A percentile compares a stretch with the other conserved stretches of the same genome.
Conservation (phyloP, 1,140 invertebrate genomes). For the Drosophila gunungcola region DNA sequence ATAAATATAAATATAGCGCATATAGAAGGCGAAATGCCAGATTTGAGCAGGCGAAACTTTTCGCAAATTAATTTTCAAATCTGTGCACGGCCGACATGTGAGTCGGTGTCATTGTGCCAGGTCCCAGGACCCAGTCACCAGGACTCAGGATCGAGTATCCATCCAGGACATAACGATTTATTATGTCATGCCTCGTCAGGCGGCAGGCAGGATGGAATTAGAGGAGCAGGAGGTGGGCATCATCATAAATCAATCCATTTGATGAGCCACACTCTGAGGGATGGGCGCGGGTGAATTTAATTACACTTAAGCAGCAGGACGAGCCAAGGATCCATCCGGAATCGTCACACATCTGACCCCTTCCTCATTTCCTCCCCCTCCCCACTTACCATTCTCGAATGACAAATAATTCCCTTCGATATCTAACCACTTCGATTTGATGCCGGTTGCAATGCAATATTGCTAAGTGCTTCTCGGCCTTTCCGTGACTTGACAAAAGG, state of each 20-base stretch:
- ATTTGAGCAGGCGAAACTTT: conserved; percentile 57
- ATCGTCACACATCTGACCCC: conserved; percentile 24
- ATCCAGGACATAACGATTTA: conserved; percentile 53
- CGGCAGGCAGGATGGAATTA: conserved; percentile 5
- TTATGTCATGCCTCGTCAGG: conserved; percentile 69
- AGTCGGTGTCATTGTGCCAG: conserved; percentile 45
- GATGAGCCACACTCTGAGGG: conserved; percentile 48
- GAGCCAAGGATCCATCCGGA: conserved; percentile 9
- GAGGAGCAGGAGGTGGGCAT: conserved; percentile 38
- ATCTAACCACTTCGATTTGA: conserved; percentile 63
- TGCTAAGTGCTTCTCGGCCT: conserved; percentile 65
- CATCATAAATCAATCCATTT: conserved; percentile 83
- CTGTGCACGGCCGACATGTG: conserved; percentile 26
- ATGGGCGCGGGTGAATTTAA: conserved; percentile 62
- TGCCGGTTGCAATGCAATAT: conserved; percentile 62
- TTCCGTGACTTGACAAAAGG: conserved; percentile 67
- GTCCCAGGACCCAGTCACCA: neutral
- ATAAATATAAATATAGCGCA: conserved; percentile 77
- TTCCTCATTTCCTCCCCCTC: neutral
- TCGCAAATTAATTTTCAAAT: conserved; percentile 70
- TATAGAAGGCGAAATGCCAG: conserved; percentile 54
- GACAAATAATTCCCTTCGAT: conserved; percentile 60
- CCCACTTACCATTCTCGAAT: neutral
- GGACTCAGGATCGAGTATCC: neutral
- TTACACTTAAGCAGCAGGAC: conserved; percentile 70